Evolutionary conservation across 2,113 vertebrate genomes (phyloP).

Genomic region (Malurus alboscapulatus): DNA sequence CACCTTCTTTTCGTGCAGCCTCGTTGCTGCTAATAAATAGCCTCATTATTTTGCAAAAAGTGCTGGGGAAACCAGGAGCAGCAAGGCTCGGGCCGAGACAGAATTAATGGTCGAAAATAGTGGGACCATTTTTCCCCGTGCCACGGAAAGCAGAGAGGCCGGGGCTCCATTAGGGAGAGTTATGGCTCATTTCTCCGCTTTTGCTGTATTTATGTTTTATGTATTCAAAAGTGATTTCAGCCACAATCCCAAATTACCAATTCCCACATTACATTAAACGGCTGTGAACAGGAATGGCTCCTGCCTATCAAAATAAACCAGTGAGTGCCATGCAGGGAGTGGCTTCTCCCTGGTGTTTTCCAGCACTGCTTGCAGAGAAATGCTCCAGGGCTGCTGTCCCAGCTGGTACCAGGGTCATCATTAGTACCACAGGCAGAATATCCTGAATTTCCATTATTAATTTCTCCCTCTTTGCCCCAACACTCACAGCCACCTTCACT

Average conservation of each 20-base stretch:
- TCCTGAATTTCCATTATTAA: rapidly evolving
- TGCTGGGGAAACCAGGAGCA: constrained; percentile 63
- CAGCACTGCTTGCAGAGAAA: rapidly evolving
- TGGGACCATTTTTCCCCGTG: constrained; percentile 45
- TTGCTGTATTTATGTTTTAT: constrained; percentile 68
- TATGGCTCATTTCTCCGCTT: constrained; percentile 63
- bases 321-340: not conserved
- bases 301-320: constrained; percentile 34
- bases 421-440: not conserved
- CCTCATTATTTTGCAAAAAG: constrained; percentile 74
- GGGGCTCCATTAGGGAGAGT: constrained; percentile 60
- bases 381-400: not conserved
- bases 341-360: rapidly evolving
- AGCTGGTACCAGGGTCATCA: not conserved
- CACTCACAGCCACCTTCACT: not conserved
- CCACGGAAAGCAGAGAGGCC: constrained; percentile 27
- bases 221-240: constrained; percentile 57
- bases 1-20: constrained; percentile 35
- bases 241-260: constrained; percentile 49
- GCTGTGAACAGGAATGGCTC: not conserved
- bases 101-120: constrained; percentile 66
- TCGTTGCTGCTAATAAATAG: constrained; percentile 72
- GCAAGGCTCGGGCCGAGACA: constrained; percentile 22
- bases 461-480: not conserved
- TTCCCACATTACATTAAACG: constrained; percentile 48